Percentiles rank a stretch among this genome's conserved stretches.
Conservation (phyloP, 2,113 vertebrate genomes). For the Cricetomys ansorgei region DNA sequence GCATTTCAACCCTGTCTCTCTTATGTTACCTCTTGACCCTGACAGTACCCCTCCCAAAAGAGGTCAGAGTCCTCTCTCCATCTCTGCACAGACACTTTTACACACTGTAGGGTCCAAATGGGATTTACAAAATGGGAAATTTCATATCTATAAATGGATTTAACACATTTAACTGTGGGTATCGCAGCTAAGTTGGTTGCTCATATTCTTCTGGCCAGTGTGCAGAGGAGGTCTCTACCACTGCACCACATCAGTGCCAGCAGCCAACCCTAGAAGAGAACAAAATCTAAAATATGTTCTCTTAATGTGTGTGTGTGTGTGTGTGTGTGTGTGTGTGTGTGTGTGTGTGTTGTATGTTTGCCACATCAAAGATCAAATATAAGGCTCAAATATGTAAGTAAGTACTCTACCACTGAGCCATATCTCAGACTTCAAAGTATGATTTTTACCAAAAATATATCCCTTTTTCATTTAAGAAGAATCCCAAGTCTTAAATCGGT, state of each 20-base stretch:
- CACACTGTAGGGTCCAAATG: background rate
- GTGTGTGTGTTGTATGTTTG: background rate
- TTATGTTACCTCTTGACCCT: background rate
- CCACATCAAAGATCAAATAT: background rate
- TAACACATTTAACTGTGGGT: background rate
- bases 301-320: background rate
- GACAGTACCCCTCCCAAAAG: background rate
- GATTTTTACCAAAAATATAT: background rate
- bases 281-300: background rate
- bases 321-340: background rate
- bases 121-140: background rate
- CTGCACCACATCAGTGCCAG: background rate
- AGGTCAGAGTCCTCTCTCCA: background rate
- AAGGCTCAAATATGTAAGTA: background rate
- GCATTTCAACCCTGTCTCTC: background rate
- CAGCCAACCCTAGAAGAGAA: background rate
- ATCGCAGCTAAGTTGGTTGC: background rate
- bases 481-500: background rate
- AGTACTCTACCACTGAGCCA: background rate
- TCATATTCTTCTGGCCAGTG: accelerated
- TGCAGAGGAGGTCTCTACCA: background rate
- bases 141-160: background rate
- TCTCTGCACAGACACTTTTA: background rate
- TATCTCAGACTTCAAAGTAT: background rate
- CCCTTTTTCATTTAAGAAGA: background rate